Evolutionary conservation across 2,113 vertebrate genomes (phyloP).

Genomic region (Crotalus viridis): DNA sequence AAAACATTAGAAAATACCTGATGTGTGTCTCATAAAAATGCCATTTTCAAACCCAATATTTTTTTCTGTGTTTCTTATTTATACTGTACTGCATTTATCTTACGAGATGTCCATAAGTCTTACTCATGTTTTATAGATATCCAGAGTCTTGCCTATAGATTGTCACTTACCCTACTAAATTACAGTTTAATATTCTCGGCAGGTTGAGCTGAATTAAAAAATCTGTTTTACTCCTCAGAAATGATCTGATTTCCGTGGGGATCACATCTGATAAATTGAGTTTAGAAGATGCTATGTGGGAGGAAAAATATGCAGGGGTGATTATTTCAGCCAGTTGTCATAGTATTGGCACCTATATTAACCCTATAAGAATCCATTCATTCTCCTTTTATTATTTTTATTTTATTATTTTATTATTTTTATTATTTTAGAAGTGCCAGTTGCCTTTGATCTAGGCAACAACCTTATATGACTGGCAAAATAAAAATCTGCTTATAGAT

Average conservation of each 20-base stretch:
- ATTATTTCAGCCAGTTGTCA: not conserved
- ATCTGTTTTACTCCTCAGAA: not conserved
- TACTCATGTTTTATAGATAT: not conserved
- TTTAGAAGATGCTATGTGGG: not conserved
- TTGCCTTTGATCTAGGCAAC: not conserved
- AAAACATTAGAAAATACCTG: not conserved
- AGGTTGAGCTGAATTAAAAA: not conserved
- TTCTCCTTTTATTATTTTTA: not conserved
- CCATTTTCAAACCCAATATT: not conserved
- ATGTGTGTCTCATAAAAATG: not conserved
- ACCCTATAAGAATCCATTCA: not conserved
- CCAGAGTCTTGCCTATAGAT: not conserved
- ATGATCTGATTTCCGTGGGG: not conserved
- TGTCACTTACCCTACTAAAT: not conserved
- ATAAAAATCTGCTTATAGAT: not conserved
- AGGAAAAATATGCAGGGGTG: not conserved
- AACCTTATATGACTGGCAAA: not conserved
- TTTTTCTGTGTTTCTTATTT: not conserved
- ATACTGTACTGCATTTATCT: not conserved
- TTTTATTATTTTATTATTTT: not conserved
- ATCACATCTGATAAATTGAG: not conserved
- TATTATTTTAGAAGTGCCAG: not conserved
- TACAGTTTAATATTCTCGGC: not conserved
- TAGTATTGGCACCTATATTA: not conserved
- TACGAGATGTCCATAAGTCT: not conserved